Evolutionary conservation across 2,113 vertebrate genomes (phyloP).

Genomic region (Trematomus loennbergii): DNA sequence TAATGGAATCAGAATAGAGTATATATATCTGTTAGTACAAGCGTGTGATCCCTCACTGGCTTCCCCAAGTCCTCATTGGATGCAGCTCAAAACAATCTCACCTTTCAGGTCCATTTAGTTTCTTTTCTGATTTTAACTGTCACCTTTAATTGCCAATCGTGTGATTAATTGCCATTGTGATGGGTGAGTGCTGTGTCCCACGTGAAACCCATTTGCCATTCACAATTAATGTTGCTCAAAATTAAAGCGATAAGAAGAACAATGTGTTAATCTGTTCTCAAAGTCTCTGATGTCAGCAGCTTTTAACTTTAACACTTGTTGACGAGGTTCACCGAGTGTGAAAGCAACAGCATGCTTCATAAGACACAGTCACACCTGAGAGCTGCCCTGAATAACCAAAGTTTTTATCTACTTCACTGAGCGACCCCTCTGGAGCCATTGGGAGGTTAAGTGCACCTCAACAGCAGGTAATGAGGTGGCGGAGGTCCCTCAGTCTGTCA

Average conservation of each 20-base stretch:
- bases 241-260: not conserved
- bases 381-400: slow-evolving; percentile 28
- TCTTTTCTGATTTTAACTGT: not conserved
- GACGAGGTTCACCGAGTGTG: slow-evolving; percentile 19
- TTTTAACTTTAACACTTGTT: not conserved
- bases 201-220: not conserved
- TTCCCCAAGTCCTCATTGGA: not conserved
- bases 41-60: not conserved
- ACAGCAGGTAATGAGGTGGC: slow-evolving; percentile 39
- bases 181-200: not conserved
- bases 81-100: not conserved
- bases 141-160: not conserved
- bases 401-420: slow-evolving; percentile 37
- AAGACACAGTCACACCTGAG: slow-evolving; percentile 43
- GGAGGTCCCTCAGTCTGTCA: not conserved
- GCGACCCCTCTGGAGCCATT: slow-evolving; percentile 8
- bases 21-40: not conserved
- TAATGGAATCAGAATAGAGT: too few relatives aligned
- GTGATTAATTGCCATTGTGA: not conserved
- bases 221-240: not conserved
- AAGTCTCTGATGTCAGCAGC: slow-evolving; percentile 6
- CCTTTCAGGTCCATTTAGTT: not conserved
- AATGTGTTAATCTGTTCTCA: slow-evolving; percentile 3
- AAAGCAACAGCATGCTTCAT: slow-evolving; percentile 15
- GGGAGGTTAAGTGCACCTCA: slow-evolving; percentile 33